phyloP scores from a whole-genome alignment of 2,797 vertebrate genomes.

The Dryobates pubescens region DNA sequence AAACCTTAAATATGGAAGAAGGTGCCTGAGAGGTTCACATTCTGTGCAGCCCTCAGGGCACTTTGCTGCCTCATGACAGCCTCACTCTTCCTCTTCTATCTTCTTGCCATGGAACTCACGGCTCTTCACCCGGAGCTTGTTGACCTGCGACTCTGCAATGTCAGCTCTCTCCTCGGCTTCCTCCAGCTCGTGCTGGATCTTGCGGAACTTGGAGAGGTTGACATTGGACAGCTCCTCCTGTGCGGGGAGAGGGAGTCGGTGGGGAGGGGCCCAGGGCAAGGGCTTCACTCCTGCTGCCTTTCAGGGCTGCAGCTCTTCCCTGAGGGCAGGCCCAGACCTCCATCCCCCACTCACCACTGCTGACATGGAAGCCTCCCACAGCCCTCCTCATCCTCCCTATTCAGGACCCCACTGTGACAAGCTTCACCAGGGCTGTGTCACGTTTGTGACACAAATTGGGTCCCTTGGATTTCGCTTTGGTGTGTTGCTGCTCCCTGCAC shows the following conservation, averaged over 20 bases:
- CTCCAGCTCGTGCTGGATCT: constrained; percentile 91
- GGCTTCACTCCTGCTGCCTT: background rate
- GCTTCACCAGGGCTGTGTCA: background rate
- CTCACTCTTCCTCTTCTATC: constrained; percentile 75
- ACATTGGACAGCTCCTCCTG: constrained; percentile 88
- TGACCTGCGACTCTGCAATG: constrained; percentile 81
- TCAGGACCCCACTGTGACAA: background rate
- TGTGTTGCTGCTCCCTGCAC: too few relatives aligned
- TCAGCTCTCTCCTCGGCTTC: constrained; percentile 91
- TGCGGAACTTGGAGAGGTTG: too few relatives aligned
- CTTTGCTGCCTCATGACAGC: background rate
- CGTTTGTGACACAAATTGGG: background rate
- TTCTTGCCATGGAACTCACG: constrained; percentile 85
- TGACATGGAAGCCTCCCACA: background rate
- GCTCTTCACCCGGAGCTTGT: constrained; percentile 90
- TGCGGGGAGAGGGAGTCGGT: background rate
- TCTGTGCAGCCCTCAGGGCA: constrained; percentile 60
- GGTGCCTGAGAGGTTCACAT: constrained; percentile 40
- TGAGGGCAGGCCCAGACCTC: background rate
- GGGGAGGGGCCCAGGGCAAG: background rate
- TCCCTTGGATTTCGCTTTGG: background rate
- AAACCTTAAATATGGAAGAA: constrained; percentile 18
- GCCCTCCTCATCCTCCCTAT: too few relatives aligned
- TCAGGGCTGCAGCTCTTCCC: background rate
- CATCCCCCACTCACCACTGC: background rate